Conservation (phyloP, 1,140 invertebrate species). For the Oreohelix idahoensis region DNA sequence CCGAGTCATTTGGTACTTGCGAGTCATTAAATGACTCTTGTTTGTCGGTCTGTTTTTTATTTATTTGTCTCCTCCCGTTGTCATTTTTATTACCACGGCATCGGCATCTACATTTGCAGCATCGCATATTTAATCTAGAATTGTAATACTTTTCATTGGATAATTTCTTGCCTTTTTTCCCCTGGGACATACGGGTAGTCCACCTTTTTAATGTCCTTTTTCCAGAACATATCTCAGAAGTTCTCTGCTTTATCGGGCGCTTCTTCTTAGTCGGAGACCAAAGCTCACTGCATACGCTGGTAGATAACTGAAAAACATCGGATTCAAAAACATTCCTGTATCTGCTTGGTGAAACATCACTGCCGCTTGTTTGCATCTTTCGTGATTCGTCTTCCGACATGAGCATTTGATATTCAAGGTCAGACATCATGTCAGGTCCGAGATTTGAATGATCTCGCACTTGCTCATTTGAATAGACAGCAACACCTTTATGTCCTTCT, state of each 20-base stretch:
- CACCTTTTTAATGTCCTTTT: neutral
- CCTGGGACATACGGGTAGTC: neutral
- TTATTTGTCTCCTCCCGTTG: neutral
- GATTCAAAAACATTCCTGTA: slow-evolving; percentile 22
- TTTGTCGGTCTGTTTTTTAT: neutral
- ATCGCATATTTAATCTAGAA: neutral
- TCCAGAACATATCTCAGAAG: neutral
- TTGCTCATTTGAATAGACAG: neutral
- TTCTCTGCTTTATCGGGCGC: neutral
- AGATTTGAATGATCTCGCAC: neutral
- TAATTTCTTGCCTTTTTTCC: neutral
- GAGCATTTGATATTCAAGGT: neutral
- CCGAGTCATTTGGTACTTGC: neutral
- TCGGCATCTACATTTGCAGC: neutral
- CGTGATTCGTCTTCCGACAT: neutral
- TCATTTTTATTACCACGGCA: neutral
- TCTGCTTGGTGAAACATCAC: neutral
- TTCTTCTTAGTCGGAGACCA: neutral
- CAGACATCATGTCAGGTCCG: neutral
- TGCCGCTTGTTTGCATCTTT: neutral
- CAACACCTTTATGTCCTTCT: neutral
- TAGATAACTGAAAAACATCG: neutral
- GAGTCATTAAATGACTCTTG: neutral
- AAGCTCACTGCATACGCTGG: neutral
- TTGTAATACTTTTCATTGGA: neutral